These are phyloP conservation scores for Eumaeus atala DNA, from an alignment of 1,140 invertebrate genomes.

Conservation along the genomic window DNA sequence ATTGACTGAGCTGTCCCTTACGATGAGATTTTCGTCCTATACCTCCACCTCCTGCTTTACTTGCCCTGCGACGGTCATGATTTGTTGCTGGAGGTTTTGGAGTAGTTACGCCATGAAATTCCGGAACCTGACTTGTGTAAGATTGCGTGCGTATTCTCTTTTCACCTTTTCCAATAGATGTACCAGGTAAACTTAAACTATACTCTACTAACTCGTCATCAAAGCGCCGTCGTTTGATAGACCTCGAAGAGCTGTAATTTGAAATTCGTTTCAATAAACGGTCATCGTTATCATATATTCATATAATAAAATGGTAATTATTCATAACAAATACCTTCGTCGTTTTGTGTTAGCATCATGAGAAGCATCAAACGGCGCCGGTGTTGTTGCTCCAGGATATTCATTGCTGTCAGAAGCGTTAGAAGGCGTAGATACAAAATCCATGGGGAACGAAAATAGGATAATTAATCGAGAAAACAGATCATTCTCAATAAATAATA, in stretches of 20 bases:
- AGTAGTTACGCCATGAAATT: slow-evolving; percentile 65
- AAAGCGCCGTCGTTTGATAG: slow-evolving; percentile 96
- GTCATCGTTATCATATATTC: no score
- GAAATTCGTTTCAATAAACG: neutral
- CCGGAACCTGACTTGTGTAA: slow-evolving; percentile 74
- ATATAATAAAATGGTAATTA: no score
- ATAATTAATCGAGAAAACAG: no score
- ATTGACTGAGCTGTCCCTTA: slow-evolving; percentile 77
- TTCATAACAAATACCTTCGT: slow-evolving; percentile 31
- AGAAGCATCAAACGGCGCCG: slow-evolving; percentile 40
- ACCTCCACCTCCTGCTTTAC: slow-evolving; percentile 52
- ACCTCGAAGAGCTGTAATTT: slow-evolving; percentile 85
- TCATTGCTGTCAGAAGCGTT: slow-evolving; percentile 65
- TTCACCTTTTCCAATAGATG: slow-evolving; percentile 74
- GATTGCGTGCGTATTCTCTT: slow-evolving; percentile 74
- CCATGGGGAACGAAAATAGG: slow-evolving; percentile 30
- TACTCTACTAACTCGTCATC: slow-evolving; percentile 97
- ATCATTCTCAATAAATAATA: no score
- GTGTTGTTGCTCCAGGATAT: slow-evolving; percentile 42
- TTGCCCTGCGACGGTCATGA: slow-evolving; percentile 41
- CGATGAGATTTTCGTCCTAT: slow-evolving; percentile 71
- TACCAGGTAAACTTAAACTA: slow-evolving; percentile 80
- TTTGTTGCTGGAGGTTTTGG: slow-evolving; percentile 52
- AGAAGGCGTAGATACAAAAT: slow-evolving; percentile 54
- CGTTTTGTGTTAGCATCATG: slow-evolving; percentile 55